Evolutionary conservation across 2,888 invertebrate species (phyloP).

Genomic region (Pristionchus fissidentatus): DNA sequence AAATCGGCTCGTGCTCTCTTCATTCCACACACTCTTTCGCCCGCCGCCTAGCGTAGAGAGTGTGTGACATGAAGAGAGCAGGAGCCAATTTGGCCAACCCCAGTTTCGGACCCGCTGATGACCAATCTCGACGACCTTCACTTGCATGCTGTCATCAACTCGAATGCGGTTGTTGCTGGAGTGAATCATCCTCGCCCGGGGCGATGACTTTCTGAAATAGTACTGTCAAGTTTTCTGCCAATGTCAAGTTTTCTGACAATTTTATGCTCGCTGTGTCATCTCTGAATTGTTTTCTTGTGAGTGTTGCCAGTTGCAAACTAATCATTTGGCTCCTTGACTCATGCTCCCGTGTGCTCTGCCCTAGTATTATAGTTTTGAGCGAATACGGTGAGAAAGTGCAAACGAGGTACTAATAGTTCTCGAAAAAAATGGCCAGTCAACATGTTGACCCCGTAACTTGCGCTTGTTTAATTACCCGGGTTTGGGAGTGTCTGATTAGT

Average conservation of each 20-base stretch:
- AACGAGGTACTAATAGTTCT: neutral
- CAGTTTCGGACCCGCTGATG: neutral
- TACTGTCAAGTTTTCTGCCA: neutral
- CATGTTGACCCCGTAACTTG: no score
- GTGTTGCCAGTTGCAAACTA: no score
- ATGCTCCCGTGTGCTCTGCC: neutral
- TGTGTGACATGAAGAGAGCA: neutral
- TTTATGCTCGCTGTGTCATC: neutral
- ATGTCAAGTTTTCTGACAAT: neutral
- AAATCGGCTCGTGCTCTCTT: no score
- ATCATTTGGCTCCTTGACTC: no score
- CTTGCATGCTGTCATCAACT: no score
- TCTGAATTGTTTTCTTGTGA: no score
- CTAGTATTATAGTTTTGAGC: neutral
- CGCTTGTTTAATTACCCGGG: no score
- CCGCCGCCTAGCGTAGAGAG: no score
- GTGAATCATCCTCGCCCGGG: constrained; percentile 32
- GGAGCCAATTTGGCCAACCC: neutral
- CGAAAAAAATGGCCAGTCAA: neutral
- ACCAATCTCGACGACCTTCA: constrained; percentile 13
- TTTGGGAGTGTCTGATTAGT: no score
- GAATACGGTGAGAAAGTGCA: no score
- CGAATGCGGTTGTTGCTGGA: constrained; percentile 12
- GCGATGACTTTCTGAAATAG: constrained; percentile 34
- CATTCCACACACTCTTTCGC: no score